A percentile compares a stretch with the other conserved stretches of the same genome.
Conservation (phyloP, 2,797 vertebrate genomes). For the Anguilla pacifica region DNA sequence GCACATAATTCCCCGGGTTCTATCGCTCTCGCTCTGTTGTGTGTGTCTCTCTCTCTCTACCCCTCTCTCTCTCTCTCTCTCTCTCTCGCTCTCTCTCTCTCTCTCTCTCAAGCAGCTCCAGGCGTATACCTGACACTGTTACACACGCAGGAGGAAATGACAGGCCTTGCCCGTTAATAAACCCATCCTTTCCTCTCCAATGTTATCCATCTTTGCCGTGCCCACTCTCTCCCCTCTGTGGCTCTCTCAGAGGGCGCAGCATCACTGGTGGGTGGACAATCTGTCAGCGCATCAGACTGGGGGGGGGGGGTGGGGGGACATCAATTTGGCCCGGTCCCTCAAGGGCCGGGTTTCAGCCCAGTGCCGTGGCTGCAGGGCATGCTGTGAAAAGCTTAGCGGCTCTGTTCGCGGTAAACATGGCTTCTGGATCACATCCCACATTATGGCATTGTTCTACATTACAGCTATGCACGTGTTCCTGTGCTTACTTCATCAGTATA, state of each 20-base stretch:
- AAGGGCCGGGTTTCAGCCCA: background rate
- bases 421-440: background rate
- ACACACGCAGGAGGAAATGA: background rate
- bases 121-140: background rate
- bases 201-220: background rate
- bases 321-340: constrained; percentile 5
- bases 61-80: background rate
- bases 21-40: background rate
- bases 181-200: background rate
- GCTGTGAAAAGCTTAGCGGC: background rate
- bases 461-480: no score
- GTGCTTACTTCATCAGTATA: background rate
- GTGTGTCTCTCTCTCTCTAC: background rate
- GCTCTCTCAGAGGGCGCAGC: background rate
- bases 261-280: background rate
- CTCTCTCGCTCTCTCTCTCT: background rate
- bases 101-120: background rate
- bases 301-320: background rate
- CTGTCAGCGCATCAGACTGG: background rate
- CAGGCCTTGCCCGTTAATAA: constrained; percentile 2
- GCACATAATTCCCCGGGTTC: background rate
- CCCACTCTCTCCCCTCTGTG: background rate
- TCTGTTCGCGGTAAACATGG: background rate
- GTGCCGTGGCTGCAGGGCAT: background rate
- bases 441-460: background rate